Evolutionary conservation across 2,797 vertebrate species (phyloP), one percentile per base, ranked within the genome.

Genomic region (Sciurus vulgaris): DNA sequence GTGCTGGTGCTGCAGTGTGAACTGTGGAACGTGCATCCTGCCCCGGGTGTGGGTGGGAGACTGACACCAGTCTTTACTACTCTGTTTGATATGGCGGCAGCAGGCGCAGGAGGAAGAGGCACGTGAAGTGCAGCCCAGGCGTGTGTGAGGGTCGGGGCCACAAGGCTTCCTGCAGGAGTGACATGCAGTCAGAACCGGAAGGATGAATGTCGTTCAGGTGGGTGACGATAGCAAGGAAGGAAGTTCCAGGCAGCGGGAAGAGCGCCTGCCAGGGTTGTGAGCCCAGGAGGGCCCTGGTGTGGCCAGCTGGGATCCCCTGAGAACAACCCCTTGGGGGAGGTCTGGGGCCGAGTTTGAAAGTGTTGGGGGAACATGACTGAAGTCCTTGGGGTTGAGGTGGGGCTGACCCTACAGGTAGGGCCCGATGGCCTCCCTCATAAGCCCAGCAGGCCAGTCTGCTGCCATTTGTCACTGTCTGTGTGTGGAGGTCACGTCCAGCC

Each of bases 21-120:
- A 12, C 7, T 11, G 1, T 14, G 0, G 17, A 17, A 20, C 8
- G 8, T 0, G 38, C 20, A 2, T 24, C 44, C 44, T 72, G 51
- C 0, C 59, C 72, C n/a, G 15, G 3, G 7, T 1, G 7, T 20
- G 56, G 20, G 24, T 35, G 41, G 47, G 35, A 44, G 38, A 17
- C 20, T 0, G 22, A 44, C 2, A 15, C n/a, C 56, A 30, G 35
- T 7, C 2, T 24, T 61, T 8, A 0, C 9, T 61, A 35, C 41
- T n/a, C 24, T 59, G 28, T 74, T n/a, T 54, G 51, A 49, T 28
- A 3, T 0, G 11, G 49, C 3, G 38, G 12, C 7, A 35, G 54
- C 9, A 38, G 41, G 44, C n/a, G 13, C 28, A 2, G 1, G 33
- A 69, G 74, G 65, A 44, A 56, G 18, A 51, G 5, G 9, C 2